Evolutionary conservation across 2,888 invertebrate genomes (phyloP).

Genomic region (Mechanitis messenoides): DNA sequence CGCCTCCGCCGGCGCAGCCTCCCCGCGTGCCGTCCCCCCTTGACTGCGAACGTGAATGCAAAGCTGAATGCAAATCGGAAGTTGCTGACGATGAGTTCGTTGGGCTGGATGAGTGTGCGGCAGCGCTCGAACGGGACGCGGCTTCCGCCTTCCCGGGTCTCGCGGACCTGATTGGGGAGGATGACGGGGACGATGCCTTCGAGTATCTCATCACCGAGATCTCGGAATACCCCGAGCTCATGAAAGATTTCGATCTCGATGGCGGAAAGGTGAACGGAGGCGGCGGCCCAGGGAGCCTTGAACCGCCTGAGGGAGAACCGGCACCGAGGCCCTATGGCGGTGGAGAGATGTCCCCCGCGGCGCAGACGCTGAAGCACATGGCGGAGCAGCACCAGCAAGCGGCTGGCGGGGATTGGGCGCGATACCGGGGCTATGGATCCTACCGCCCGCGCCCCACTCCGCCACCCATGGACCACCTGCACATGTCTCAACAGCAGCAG

Average conservation of each 20-base stretch:
- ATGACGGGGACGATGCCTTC: conserved; percentile 87
- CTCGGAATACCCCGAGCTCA: conserved; percentile 88
- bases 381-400: conserved; percentile 96
- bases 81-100: conserved; percentile 88
- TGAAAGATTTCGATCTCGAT: conserved; percentile 86
- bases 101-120: conserved; percentile 90
- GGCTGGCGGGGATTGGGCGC: conserved; percentile 75
- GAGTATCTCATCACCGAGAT: conserved; percentile 93
- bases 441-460: conserved; percentile 64
- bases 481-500: conserved; percentile 92
- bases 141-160: conserved; percentile 86
- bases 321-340: conserved; percentile 69
- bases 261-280: conserved; percentile 57
- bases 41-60: conserved; percentile 87
- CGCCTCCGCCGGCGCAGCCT: conserved; percentile 63
- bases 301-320: conserved; percentile 68
- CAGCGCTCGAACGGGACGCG: conserved; percentile 89
- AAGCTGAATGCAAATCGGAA: conserved; percentile 88
- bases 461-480: conserved; percentile 75
- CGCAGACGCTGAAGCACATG: conserved; percentile 97
- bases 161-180: conserved; percentile 89
- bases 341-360: conserved; percentile 91
- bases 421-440: conserved; percentile 74
- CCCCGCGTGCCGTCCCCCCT: conserved; percentile 86
- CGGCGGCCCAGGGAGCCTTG: conserved; percentile 51